Percentiles rank a stretch among this genome's conserved stretches.
Evolutionary conservation across 2,113 vertebrate species (phyloP).

Genomic region (Nycticebus coucang): DNA sequence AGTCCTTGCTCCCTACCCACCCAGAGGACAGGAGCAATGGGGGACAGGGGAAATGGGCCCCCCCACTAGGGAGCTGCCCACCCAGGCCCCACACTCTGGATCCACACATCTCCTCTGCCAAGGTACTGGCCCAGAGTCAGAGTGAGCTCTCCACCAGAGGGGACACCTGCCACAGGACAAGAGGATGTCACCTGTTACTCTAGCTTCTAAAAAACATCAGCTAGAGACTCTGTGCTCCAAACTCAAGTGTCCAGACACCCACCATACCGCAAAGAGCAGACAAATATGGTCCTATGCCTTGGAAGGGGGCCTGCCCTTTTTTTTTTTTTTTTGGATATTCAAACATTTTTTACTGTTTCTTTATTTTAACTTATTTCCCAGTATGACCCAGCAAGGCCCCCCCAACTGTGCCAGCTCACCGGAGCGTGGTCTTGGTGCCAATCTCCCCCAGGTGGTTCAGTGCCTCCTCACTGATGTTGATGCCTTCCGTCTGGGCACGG

Average conservation of each 20-base stretch:
- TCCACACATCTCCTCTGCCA: not conserved
- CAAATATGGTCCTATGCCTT: not conserved
- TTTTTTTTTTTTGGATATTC: too few species aligned
- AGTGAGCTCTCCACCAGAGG: not conserved
- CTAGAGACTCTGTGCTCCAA: too few species aligned
- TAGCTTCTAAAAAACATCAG: not conserved
- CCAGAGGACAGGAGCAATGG: not conserved
- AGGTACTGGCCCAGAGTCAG: not conserved
- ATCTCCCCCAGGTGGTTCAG: constrained; percentile 95
- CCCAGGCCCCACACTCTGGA: not conserved
- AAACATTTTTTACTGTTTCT: too few species aligned
- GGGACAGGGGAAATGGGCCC: not conserved
- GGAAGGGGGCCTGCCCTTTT: not conserved
- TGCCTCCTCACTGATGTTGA: constrained; percentile 95
- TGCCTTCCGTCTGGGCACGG: constrained; percentile 96
- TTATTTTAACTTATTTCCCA: too few species aligned
- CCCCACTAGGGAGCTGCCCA: not conserved
- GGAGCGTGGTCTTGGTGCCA: constrained; percentile 96
- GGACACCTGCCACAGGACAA: not conserved
- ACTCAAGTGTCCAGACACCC: not conserved
- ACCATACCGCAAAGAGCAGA: not conserved
- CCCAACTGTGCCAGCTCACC: constrained; percentile 83
- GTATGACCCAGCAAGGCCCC: not conserved
- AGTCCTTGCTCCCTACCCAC: too few species aligned
- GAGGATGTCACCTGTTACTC: too few species aligned